These are phyloP conservation scores for Dipodomys merriami DNA, from an alignment of 2,113 vertebrate species.

Conservation along the genomic window DNA sequence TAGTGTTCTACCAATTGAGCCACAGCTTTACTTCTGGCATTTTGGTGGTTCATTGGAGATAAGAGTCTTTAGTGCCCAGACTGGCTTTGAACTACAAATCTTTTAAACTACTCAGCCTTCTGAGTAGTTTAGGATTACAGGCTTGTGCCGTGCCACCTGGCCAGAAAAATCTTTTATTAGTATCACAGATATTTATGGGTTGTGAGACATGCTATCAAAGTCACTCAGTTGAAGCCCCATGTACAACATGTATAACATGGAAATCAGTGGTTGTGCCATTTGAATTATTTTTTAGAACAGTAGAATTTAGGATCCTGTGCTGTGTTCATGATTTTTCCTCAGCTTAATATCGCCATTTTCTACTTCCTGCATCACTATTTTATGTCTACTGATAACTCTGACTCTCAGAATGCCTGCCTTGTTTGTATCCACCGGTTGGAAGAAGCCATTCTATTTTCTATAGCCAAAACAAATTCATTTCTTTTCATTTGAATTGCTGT, in stretches of 20 bases:
- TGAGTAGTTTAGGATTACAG: no score
- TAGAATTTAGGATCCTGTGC: not conserved
- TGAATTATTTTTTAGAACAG: constrained; percentile 17
- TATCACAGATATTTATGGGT: not conserved
- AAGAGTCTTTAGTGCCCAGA: no score
- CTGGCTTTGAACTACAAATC: no score
- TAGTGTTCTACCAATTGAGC: no score
- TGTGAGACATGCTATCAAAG: not conserved
- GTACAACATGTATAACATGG: not conserved
- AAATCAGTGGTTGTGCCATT: not conserved
- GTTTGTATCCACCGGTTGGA: constrained; percentile 26
- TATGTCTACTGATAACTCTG: constrained; percentile 12
- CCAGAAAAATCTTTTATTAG: not conserved
- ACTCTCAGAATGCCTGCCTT: constrained; percentile 15
- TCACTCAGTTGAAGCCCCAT: not conserved
- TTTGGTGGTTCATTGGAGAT: no score
- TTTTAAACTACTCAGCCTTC: no score
- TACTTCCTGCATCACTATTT: not conserved
- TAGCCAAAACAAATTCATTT: constrained; percentile 17
- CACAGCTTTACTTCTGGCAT: no score
- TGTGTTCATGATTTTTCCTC: not conserved
- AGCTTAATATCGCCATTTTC: not conserved
- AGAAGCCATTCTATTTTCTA: constrained; percentile 51
- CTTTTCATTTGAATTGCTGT: constrained; percentile 4
- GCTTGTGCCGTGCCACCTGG: no score